Evolutionary conservation across 2,888 invertebrate species (phyloP).

Genomic region (Cenopis cana): DNA sequence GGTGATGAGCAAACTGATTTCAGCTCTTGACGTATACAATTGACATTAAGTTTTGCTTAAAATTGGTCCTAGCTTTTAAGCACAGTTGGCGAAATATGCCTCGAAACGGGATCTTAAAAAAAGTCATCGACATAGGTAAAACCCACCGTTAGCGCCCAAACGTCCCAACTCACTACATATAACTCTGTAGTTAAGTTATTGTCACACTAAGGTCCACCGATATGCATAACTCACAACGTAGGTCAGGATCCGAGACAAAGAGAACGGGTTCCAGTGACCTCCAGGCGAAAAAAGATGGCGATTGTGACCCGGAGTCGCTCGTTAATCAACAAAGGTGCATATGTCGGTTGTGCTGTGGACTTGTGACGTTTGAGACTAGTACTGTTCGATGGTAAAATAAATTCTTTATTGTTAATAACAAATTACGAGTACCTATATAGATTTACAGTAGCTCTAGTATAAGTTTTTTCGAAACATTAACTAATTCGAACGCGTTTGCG

Average conservation of each 20-base stretch:
- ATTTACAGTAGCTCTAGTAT: too few species aligned
- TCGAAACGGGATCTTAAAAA: too few species aligned
- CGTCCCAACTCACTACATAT: not conserved
- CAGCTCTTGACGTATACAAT: too few species aligned
- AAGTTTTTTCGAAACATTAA: too few species aligned
- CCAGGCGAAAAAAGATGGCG: constrained; percentile 37
- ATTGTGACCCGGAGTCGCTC: constrained; percentile 27
- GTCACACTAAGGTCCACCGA: not conserved
- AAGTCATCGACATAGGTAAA: not conserved
- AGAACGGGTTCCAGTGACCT: constrained; percentile 47
- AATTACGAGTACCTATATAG: too few species aligned
- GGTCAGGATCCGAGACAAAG: constrained; percentile 69
- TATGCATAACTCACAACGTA: constrained; percentile 60
- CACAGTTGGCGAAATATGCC: too few species aligned
- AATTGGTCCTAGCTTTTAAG: too few species aligned
- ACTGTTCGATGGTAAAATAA: not conserved
- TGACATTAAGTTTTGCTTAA: too few species aligned
- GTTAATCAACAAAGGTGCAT: not conserved
- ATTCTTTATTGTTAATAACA: too few species aligned
- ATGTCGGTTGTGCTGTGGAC: not conserved
- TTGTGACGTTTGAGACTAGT: not conserved
- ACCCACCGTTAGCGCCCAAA: not conserved
- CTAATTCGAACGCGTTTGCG: too few species aligned
- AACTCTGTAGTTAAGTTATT: not conserved
- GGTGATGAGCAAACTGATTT: too few species aligned